These are phyloP conservation scores for Ectobius pallidus DNA, from an alignment of 2,888 invertebrate genomes.

Conservation along the genomic window DNA sequence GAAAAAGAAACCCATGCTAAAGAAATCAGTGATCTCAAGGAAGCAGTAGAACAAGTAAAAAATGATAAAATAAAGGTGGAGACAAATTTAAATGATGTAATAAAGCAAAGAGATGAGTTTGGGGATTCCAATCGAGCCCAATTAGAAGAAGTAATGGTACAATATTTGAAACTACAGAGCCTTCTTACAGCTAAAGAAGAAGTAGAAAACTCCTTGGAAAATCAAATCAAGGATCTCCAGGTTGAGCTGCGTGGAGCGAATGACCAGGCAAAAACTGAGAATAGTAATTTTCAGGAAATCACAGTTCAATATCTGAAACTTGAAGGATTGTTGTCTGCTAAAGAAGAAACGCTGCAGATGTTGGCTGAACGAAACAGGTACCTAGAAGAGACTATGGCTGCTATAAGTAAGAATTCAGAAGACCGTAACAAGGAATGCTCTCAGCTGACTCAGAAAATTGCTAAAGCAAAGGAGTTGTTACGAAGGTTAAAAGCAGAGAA, in stretches of 20 bases:
- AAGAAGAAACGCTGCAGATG: conserved; percentile 14
- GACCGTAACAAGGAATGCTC: conserved; percentile 7
- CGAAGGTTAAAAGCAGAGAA: conserved; percentile 22
- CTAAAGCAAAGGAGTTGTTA: conserved; percentile 34
- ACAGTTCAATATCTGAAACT: neutral
- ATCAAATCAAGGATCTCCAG: conserved; percentile 29
- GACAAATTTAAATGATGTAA: neutral
- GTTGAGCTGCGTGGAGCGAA: conserved; percentile 23
- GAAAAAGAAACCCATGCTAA: neutral
- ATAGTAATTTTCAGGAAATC: neutral
- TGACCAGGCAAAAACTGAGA: neutral
- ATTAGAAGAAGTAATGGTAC: conserved; percentile 32
- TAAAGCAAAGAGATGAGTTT: neutral
- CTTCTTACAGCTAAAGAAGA: conserved; percentile 37
- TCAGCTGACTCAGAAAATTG: conserved; percentile 21
- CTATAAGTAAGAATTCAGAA: neutral
- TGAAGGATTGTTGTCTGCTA: conserved; percentile 22
- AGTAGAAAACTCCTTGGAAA: conserved; percentile 1
- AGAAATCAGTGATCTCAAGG: conserved; percentile 14
- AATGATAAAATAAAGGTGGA: neutral
- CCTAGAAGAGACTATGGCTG: conserved; percentile 11
- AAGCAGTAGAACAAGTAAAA: neutral
- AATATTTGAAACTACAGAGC: conserved; percentile 22
- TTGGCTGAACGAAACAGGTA: neutral
- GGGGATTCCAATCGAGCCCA: neutral